These are phyloP conservation scores for Luperina testacea DNA, from an alignment of 2,888 invertebrate species.

Conservation along the genomic window DNA sequence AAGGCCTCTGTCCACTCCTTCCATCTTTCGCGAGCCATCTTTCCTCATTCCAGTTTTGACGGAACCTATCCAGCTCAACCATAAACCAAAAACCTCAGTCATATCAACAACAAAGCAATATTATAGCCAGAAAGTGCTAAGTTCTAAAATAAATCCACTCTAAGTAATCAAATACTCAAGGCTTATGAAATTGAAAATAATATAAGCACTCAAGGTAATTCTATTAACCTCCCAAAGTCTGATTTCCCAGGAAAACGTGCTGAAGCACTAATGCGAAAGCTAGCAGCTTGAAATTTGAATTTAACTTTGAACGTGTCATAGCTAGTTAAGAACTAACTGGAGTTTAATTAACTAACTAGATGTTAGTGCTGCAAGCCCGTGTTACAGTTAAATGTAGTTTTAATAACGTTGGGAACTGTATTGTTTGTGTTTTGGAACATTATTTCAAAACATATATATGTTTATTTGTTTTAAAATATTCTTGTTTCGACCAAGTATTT, in stretches of 20 bases:
- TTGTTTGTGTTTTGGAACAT: not conserved
- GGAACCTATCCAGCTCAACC: no score
- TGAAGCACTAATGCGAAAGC: conserved; percentile 23
- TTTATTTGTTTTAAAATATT: not conserved
- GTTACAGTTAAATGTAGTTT: conserved; percentile 10
- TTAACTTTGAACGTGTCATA: conserved; percentile 24
- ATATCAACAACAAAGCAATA: not conserved
- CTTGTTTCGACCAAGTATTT: not conserved
- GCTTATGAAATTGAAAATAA: conserved; percentile 9
- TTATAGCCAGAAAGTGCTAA: no score
- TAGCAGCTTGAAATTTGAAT: conserved; percentile 38
- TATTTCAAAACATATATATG: not conserved
- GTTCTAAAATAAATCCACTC: not conserved
- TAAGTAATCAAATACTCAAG: not conserved
- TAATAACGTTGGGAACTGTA: not conserved
- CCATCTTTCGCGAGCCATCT: no score
- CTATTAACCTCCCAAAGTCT: not conserved
- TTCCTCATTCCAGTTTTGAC: no score
- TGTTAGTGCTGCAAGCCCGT: not conserved
- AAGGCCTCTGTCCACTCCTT: no score
- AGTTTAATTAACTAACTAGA: no score
- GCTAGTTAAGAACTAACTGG: conserved; percentile 33
- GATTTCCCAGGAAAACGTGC: conserved; percentile 16
- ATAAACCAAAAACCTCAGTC: not conserved
- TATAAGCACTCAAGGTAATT: conserved; percentile 3